Conservation (phyloP, 2,113 vertebrate genomes). For the Epinephelus moara region DNA sequence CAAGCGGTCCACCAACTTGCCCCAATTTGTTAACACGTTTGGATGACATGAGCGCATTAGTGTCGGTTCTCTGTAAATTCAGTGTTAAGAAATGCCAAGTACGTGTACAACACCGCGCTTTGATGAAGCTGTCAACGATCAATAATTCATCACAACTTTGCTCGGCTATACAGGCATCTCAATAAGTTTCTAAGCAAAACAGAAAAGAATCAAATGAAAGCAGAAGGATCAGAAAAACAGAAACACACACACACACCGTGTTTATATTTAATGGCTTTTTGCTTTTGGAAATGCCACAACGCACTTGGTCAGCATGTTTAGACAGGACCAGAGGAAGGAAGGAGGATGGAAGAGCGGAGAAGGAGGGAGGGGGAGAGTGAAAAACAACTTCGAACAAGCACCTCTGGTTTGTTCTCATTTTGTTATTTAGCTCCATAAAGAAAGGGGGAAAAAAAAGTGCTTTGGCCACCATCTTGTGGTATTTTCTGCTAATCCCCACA, state of each 20-base stretch:
- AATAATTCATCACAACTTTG: constrained; percentile 88
- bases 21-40: constrained; percentile 90
- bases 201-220: constrained; percentile 73
- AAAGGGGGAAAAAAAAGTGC: constrained; percentile 68
- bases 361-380: background rate
- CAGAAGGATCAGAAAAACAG: constrained; percentile 57
- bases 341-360: constrained; percentile 40
- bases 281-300: constrained; percentile 77
- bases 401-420: constrained; percentile 83
- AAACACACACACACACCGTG: constrained; percentile 39
- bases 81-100: constrained; percentile 86
- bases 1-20: constrained; percentile 76
- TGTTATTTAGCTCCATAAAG: constrained; percentile 77
- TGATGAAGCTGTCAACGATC: constrained; percentile 83
- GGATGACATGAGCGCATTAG: constrained; percentile 85
- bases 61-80: constrained; percentile 87
- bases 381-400: constrained; percentile 73
- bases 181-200: constrained; percentile 77
- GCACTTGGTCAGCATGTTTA: constrained; percentile 78
- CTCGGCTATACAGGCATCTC: constrained; percentile 81
- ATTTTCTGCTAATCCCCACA: constrained; percentile 80
- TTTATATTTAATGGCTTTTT: constrained; percentile 79
- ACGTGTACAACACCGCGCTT: constrained; percentile 76
- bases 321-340: constrained; percentile 67
- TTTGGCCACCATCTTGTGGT: constrained; percentile 78